Evolutionary conservation across 1,140 invertebrate genomes (phyloP).

Genomic region (Nasonia vitripennis): DNA sequence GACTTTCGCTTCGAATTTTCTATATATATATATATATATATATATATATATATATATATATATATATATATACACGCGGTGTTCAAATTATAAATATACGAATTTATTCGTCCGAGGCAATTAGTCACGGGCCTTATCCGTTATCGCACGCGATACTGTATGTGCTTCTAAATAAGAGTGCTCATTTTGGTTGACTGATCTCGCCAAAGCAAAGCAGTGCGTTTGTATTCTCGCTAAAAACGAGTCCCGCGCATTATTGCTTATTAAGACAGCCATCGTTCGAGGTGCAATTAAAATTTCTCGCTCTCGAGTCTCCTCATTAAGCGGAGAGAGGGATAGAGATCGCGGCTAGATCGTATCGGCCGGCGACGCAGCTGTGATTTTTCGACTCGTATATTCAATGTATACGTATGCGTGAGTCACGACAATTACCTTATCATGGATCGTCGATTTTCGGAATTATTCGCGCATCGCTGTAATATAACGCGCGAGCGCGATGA

Average conservation of each 20-base stretch:
- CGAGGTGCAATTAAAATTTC: neutral
- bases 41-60: neutral
- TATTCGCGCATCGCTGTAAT: too few species aligned
- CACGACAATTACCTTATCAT: neutral
- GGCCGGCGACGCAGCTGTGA: too few species aligned
- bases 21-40: neutral
- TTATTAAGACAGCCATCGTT: neutral
- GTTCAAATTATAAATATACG: too few species aligned
- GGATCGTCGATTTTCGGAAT: neutral
- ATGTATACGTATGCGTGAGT: neutral
- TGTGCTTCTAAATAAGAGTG: too few species aligned
- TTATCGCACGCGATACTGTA: constrained; percentile 33
- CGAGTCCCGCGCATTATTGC: neutral
- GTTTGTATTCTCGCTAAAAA: neutral
- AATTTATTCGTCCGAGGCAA: neutral
- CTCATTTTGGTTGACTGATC: neutral
- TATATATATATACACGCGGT: neutral
- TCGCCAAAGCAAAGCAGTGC: neutral
- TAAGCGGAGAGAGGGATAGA: neutral
- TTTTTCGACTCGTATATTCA: too few species aligned
- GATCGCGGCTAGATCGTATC: neutral
- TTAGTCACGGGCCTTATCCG: constrained; percentile 30
- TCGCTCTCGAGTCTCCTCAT: neutral
- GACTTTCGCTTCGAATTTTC: constrained; percentile 21
- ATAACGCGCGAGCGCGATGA: neutral